These are phyloP conservation scores for Rotaria socialis DNA, from an alignment of 2,888 invertebrate species.

Conservation along the genomic window DNA sequence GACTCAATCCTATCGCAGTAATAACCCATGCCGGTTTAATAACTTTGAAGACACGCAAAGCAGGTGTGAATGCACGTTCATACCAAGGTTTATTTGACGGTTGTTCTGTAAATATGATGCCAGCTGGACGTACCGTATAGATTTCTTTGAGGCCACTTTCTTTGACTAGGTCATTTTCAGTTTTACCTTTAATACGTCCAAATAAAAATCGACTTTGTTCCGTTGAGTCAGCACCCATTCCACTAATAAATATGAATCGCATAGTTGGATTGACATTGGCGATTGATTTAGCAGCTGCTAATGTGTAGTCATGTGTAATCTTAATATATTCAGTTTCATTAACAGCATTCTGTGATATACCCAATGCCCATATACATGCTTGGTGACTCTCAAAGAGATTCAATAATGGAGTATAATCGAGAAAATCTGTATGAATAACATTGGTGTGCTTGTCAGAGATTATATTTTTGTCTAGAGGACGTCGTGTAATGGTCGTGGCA, in stretches of 20 bases:
- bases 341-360: background rate
- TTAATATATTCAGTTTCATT: background rate
- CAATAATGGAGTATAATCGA: background rate
- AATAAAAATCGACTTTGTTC: constrained; percentile 18
- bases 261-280: background rate
- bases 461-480: background rate
- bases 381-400: background rate
- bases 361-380: constrained; percentile 10
- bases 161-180: background rate
- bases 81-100: background rate
- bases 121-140: background rate
- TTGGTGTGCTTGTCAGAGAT: background rate
- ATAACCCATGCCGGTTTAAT: background rate
- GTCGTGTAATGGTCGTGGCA: background rate
- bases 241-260: background rate
- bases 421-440: background rate
- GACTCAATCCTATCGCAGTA: background rate
- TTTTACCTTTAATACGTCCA: constrained; percentile 6
- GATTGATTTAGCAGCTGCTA: background rate
- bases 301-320: constrained; percentile 9
- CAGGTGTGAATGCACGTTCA: background rate
- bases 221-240: background rate
- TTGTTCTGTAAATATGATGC: background rate
- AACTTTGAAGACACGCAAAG: background rate
- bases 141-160: background rate